Evolutionary conservation across 2,113 vertebrate genomes (phyloP).

Genomic region (Sorex araneus): DNA sequence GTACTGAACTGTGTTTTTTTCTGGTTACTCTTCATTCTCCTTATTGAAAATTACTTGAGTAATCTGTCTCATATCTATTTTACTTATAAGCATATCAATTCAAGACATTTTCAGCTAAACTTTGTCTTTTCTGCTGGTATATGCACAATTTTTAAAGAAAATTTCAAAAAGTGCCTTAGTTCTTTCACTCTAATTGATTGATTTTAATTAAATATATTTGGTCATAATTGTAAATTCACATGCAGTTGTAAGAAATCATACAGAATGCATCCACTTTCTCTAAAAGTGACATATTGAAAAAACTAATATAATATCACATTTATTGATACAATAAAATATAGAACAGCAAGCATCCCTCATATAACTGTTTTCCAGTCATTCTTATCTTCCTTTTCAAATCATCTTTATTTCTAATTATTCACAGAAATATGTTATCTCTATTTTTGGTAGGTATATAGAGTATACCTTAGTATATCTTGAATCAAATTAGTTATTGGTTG

Average conservation of each 20-base stretch:
- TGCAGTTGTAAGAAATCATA: conserved; percentile 15
- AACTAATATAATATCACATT: background rate
- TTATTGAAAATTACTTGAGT: background rate
- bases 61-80: conserved; percentile 21
- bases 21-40: conserved; percentile 31
- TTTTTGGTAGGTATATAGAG: too few relatives aligned
- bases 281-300: conserved; percentile 5
- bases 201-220: conserved; percentile 35
- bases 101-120: conserved; percentile 48
- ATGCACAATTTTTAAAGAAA: conserved; percentile 16
- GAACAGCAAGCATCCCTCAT: background rate
- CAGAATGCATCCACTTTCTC: background rate
- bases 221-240: background rate
- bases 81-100: conserved; percentile 43
- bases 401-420: conserved; percentile 44
- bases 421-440: background rate
- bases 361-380: background rate
- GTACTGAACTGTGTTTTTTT: conserved; percentile 46
- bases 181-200: conserved; percentile 27
- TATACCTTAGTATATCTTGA: conserved; percentile 10
- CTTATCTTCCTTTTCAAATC: background rate
- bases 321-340: background rate
- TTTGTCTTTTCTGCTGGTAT: conserved; percentile 30
- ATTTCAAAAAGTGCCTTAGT: conserved; percentile 10
- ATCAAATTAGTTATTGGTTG: conserved; percentile 34